phyloP scores from a whole-genome alignment of 2,888 invertebrate species.

The Molorchus minor region DNA sequence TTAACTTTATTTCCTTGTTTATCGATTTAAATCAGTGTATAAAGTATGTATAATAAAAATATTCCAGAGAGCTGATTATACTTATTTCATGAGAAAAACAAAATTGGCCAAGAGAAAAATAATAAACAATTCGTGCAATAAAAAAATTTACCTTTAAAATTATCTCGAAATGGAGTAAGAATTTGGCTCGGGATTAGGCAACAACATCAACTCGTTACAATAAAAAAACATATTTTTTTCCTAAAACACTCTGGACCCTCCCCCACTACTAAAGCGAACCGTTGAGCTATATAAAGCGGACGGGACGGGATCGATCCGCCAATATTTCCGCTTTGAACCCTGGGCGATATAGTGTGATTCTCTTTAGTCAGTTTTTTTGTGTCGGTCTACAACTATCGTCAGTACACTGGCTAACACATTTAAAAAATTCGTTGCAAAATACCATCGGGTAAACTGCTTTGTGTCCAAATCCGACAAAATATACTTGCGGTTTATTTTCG shows the following conservation, averaged over 20 bases:
- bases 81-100: too few relatives aligned
- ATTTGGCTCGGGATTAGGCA: too few relatives aligned
- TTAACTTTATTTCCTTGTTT: too few relatives aligned
- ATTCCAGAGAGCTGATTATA: too few relatives aligned
- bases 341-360: neutral
- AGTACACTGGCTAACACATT: constrained; percentile 54
- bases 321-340: neutral
- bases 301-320: constrained; percentile 1
- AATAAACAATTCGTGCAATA: too few relatives aligned
- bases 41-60: too few relatives aligned
- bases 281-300: neutral
- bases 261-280: neutral
- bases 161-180: too few relatives aligned
- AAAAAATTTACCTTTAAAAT: too few relatives aligned
- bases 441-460: constrained; percentile 67
- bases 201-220: too few relatives aligned
- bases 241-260: constrained; percentile 8
- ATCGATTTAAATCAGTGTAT: too few relatives aligned
- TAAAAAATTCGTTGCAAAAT: constrained; percentile 65
- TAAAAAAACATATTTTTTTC: too few relatives aligned
- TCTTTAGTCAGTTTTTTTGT: constrained; percentile 1
- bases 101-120: too few relatives aligned
- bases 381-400: neutral
- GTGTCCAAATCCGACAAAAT: constrained; percentile 60
- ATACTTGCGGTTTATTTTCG: constrained; percentile 59